Conservation (phyloP, 1,140 invertebrate genomes). For the Lordiphosa mommai region DNA sequence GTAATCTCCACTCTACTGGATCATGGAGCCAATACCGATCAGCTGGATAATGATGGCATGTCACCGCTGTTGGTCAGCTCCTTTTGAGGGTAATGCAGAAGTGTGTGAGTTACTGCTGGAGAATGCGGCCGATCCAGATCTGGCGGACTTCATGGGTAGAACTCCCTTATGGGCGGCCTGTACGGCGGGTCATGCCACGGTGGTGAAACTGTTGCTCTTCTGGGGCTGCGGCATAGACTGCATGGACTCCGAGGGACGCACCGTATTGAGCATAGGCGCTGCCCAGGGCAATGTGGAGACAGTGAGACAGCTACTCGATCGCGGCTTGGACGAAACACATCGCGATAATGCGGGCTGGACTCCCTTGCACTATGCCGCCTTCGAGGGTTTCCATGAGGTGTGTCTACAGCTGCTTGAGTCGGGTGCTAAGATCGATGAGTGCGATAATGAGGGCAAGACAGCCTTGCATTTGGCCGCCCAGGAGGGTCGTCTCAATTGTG, state of each 20-base stretch:
- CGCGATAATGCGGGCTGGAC: conserved; percentile 96
- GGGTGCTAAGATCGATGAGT: conserved; percentile 94
- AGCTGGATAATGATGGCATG: conserved; percentile 95
- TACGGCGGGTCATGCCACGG: conserved; percentile 90
- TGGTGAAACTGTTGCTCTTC: conserved; percentile 90
- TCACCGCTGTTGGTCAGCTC: conserved; percentile 95
- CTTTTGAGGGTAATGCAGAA: conserved; percentile 91
- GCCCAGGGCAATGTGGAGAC: conserved; percentile 92
- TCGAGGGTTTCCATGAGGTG: conserved; percentile 94
- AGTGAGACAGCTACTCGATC: conserved; percentile 92
- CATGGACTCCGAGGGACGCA: conserved; percentile 94
- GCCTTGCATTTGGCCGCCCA: conserved; percentile 93
- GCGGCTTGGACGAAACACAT: conserved; percentile 94
- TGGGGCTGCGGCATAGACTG: conserved; percentile 95
- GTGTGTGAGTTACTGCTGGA: conserved; percentile 92
- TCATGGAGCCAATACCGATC: conserved; percentile 91
- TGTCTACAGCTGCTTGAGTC: conserved; percentile 92
- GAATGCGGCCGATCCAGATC: conserved; percentile 92
- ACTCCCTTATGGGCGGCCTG: conserved; percentile 91
- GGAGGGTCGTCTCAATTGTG: conserved; percentile 85
- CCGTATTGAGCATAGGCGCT: conserved; percentile 91
- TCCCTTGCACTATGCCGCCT: conserved; percentile 94
- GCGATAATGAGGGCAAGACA: conserved; percentile 96
- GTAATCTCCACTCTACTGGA: conserved; percentile 89
- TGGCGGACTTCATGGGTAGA: conserved; percentile 88